Percentiles rank a stretch among this genome's conserved stretches.
These are phyloP conservation scores for Lysandra bellargus DNA, from an alignment of 2,888 invertebrate species.

Conservation along the genomic window DNA sequence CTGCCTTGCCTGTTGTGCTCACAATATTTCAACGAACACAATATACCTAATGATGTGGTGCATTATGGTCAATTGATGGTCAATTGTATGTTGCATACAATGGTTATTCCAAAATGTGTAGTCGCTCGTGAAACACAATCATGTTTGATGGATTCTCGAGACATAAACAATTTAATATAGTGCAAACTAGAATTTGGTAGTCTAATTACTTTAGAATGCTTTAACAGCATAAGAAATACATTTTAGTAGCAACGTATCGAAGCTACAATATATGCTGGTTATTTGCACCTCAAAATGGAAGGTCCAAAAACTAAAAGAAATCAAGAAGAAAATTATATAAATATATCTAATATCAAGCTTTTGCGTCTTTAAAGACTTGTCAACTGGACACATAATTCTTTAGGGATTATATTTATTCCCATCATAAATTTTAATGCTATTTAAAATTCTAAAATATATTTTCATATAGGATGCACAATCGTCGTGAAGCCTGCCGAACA, in stretches of 20 bases:
- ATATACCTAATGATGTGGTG: background rate
- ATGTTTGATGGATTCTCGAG: background rate
- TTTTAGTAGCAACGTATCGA: no score
- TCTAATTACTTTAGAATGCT: background rate
- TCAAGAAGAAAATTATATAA: no score
- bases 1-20: background rate
- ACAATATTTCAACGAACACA: background rate
- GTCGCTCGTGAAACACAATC: background rate
- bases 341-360: no score
- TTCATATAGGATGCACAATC: constrained; percentile 84
- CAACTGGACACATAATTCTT: no score
- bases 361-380: no score
- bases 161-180: background rate
- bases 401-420: no score
- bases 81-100: background rate
- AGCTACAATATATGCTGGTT: no score
- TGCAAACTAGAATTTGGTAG: background rate
- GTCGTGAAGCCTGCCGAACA: constrained; percentile 97
- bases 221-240: no score
- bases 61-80: background rate
- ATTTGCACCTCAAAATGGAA: no score
- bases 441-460: background rate
- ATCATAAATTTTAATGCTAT: background rate
- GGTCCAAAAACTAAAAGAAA: no score
- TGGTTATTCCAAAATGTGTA: background rate